Base-by-base conservation (phyloP, 2,797 vertebrate species). In the Miopithecus talapoin region DNA sequence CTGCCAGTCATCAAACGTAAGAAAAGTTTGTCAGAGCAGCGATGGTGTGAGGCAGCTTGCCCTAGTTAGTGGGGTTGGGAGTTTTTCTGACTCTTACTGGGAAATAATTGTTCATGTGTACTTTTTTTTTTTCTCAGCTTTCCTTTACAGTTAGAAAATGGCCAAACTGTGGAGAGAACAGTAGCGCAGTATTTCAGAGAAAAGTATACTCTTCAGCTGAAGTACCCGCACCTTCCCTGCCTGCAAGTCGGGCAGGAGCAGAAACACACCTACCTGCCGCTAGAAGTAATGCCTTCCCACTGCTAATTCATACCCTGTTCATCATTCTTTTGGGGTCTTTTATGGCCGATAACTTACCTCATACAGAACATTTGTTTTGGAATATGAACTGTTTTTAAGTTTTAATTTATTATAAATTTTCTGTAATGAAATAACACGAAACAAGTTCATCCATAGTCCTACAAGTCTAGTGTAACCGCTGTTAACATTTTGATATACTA, bases 1-100 rank as follows among this genome's bases (percentile, higher is more conserved):
- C 99, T 91, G 99, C 99, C 97, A 99, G 99, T 99, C 99, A 99
- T 99, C 99, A 99, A 99, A 99, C 99, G 99, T 99, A 99, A 99
- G 99, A 90, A 91, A 95, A 95, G 98, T 96, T 95, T 97, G 41
- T 97, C 92, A 93, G 59, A 92, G 97, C 48, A 2, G 84, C 41
- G 61, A 81, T 80, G 84, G 46, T 64, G 8, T 24, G 72, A 74
- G 78, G 36, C 46, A 46, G 11, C 24, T 96, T 68, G 39, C 64
- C 64, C 2, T 91, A 91, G 94, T 68, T 80, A 61, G 57, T 88
- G 93, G 48, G 61, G 85, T 94, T 90, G 28, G 19, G 22, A 50
- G 6, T 94, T 86, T 93, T 70, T 55, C 74, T 75, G 11, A 8
- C 59, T 97, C 10, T 4, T 79, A 41, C 28, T 1, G 30, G 33